phyloP scores from a whole-genome alignment of 2,113 vertebrate genomes.

The Anolis carolinensis region DNA sequence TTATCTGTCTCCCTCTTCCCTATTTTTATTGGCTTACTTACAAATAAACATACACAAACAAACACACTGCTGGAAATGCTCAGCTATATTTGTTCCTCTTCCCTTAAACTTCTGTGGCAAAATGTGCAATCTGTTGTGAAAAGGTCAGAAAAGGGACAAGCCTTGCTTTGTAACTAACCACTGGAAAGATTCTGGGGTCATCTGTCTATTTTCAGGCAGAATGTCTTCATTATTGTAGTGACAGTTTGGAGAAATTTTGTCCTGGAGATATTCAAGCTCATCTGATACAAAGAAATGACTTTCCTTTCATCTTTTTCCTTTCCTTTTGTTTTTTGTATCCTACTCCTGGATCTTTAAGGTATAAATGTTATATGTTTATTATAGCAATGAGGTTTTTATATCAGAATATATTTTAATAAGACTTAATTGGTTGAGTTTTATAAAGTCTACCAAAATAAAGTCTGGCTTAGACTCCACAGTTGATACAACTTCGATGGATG shows the following conservation, averaged over 20 bases:
- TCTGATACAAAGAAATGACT: neutral
- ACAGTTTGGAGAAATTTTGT: conserved; percentile 19
- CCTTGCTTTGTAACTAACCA: neutral
- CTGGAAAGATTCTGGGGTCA: fast-evolving
- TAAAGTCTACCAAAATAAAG: conserved; percentile 3
- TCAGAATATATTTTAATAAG: neutral
- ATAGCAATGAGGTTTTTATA: conserved; percentile 32
- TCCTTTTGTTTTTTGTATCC: neutral
- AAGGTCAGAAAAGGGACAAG: neutral
- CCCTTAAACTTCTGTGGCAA: neutral
- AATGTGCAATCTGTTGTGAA: conserved; percentile 1
- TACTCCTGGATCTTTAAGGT: conserved; percentile 9
- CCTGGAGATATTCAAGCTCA: neutral
- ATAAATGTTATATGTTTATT: conserved; percentile 1
- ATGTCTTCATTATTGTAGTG: neutral
- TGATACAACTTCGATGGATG: no score
- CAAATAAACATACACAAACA: no score
- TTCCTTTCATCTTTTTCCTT: no score
- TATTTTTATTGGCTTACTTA: no score
- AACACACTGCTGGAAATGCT: neutral
- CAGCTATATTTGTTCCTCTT: neutral
- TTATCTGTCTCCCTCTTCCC: neutral
- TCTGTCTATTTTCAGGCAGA: conserved; percentile 17
- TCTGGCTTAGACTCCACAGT: no score
- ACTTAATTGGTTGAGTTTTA: neutral